These are phyloP conservation scores for Geotria australis DNA, from an alignment of 2,797 vertebrate species.

Conservation along the genomic window DNA sequence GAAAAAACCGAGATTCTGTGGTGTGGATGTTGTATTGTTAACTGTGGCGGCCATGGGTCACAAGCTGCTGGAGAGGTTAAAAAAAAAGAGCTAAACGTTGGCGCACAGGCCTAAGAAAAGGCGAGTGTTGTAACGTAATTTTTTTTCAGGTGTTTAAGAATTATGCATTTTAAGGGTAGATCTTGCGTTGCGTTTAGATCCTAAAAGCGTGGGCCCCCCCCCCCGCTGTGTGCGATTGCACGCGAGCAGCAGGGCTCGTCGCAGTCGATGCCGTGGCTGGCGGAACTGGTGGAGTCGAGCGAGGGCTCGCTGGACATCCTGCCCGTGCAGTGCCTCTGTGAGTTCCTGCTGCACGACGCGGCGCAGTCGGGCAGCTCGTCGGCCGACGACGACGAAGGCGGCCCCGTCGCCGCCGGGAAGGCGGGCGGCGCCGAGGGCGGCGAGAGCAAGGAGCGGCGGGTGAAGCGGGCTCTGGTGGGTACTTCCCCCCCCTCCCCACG, in stretches of 20 bases:
- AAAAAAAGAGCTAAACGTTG: no score
- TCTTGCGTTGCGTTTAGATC: no score
- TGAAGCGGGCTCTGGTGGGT: constrained; percentile 54
- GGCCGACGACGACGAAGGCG: constrained; percentile 71
- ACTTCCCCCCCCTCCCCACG: neutral
- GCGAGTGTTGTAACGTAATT: no score
- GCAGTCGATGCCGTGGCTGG: constrained; percentile 96
- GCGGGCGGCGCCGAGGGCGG: constrained; percentile 4
- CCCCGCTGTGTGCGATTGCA: no score
- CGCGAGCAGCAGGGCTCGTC: constrained; percentile 38
- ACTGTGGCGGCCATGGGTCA: no score
- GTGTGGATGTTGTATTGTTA: no score
- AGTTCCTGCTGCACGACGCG: constrained; percentile 81
- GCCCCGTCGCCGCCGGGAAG: neutral
- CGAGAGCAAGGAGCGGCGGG: constrained; percentile 76
- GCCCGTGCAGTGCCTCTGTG: constrained; percentile 83
- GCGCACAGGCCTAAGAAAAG: no score
- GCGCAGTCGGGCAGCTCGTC: constrained; percentile 33
- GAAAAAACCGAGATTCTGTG: no score
- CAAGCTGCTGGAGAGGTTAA: no score
- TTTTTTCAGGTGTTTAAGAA: no score
- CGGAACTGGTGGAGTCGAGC: constrained; percentile 80
- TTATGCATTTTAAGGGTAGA: no score
- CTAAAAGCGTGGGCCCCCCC: no score
- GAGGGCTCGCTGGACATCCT: constrained; percentile 88